phyloP scores from a whole-genome alignment of 2,888 invertebrate species.

The Mesorhabditis belari region DNA sequence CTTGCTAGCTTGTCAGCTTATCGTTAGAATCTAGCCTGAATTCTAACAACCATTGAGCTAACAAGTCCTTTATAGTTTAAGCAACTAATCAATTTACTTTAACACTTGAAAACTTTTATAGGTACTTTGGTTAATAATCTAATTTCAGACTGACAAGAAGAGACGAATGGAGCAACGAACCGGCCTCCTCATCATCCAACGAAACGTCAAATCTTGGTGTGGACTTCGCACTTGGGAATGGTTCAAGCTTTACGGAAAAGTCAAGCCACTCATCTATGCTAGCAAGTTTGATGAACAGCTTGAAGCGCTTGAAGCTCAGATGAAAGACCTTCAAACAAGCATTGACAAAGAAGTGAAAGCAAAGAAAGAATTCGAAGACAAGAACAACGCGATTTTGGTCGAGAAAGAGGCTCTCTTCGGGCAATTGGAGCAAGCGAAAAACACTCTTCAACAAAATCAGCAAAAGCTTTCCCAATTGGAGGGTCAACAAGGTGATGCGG shows the following conservation, averaged over 20 bases:
- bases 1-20: no score
- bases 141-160: constrained; percentile 31
- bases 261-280: constrained; percentile 47
- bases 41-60: no score
- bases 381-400: constrained; percentile 61
- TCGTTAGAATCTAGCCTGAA: no score
- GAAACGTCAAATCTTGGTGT: constrained; percentile 50
- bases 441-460: constrained; percentile 60
- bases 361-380: constrained; percentile 88
- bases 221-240: constrained; percentile 63
- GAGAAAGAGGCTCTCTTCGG: constrained; percentile 53
- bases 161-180: constrained; percentile 44
- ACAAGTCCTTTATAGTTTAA: no score
- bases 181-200: constrained; percentile 61
- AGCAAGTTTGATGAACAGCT: constrained; percentile 48
- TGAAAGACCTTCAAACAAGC: constrained; percentile 87
- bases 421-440: constrained; percentile 55
- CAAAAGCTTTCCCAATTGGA: constrained; percentile 97
- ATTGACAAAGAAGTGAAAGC: constrained; percentile 90
- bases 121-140: no score
- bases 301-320: constrained; percentile 40
- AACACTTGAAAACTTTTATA: no score
- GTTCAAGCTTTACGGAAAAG: constrained; percentile 59
- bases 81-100: no score
- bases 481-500: constrained; percentile 93